A percentile compares a stretch with the other conserved stretches of the same genome.
These are phyloP conservation scores for Ginglymostoma cirratum DNA, from an alignment of 2,113 vertebrate genomes.

Conservation along the genomic window DNA sequence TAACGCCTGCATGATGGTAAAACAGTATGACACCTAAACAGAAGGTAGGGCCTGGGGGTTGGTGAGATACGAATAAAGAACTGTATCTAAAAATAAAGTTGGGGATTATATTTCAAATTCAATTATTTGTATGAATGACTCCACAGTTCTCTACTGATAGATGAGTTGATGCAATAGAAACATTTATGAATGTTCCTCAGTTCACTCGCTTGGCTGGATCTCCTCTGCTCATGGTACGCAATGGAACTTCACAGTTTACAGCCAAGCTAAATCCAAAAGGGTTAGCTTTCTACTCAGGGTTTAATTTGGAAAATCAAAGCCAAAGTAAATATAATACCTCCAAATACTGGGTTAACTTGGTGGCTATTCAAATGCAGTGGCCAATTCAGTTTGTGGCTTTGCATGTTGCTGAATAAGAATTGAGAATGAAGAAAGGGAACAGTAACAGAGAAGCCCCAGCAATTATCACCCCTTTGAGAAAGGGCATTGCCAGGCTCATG, in stretches of 20 bases:
- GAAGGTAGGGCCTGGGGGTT: too few species aligned
- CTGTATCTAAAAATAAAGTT: neutral
- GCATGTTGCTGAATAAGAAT: neutral
- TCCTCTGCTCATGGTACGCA: neutral
- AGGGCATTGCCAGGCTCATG: neutral
- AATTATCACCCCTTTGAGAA: neutral
- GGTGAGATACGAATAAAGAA: neutral
- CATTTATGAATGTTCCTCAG: slow-evolving; percentile 9
- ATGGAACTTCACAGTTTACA: neutral
- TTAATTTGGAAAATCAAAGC: neutral
- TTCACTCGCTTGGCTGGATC: neutral
- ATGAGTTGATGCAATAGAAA: neutral
- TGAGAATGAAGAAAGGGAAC: neutral
- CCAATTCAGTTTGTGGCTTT: neutral
- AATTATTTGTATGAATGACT: slow-evolving; percentile 10
- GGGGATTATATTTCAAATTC: neutral
- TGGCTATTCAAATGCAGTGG: neutral
- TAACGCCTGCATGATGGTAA: neutral
- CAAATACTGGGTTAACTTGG: neutral
- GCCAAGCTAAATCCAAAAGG: neutral
- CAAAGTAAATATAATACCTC: neutral
- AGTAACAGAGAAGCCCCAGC: neutral
- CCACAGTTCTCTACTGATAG: neutral
- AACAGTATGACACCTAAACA: neutral
- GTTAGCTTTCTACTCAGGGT: neutral